phyloP scores from a whole-genome alignment of 2,113 vertebrate genomes.

The Athene cunicularia region DNA sequence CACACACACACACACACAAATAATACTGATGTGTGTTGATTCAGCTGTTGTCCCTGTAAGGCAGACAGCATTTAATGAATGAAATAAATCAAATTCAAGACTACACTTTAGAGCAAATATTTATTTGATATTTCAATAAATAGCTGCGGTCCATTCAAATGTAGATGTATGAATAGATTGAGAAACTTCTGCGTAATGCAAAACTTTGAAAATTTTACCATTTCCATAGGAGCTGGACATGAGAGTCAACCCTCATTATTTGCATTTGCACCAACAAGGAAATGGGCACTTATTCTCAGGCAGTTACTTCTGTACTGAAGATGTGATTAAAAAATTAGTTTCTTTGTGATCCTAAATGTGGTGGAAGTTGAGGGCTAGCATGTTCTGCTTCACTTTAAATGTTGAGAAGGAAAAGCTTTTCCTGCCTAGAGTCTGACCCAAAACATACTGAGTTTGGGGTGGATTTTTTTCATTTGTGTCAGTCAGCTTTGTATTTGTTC shows the following conservation, averaged over 20 bases:
- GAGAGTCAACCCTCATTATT: neutral
- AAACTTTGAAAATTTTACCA: neutral
- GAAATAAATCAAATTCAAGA: neutral
- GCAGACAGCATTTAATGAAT: neutral
- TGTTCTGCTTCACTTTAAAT: neutral
- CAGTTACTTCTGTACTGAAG: neutral
- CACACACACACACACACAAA: neutral
- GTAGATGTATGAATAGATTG: neutral
- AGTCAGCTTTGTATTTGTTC: neutral
- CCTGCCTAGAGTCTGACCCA: neutral
- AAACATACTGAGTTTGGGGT: neutral
- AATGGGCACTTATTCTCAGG: neutral
- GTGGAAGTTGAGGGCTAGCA: neutral
- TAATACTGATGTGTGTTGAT: neutral
- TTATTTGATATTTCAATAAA: neutral
- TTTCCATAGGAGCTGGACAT: neutral
- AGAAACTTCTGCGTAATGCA: neutral
- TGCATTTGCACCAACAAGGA: neutral
- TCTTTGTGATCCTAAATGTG: neutral
- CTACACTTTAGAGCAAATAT: constrained; percentile 22
- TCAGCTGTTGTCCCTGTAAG: neutral
- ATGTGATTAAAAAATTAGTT: neutral
- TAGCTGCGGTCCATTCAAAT: neutral
- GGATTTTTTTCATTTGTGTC: neutral
- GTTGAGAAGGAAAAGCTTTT: neutral